A percentile compares a stretch with the other conserved stretches of the same genome.
phyloP scores from a whole-genome alignment of 1,140 invertebrate genomes.

The Hyphantria cunea region DNA sequence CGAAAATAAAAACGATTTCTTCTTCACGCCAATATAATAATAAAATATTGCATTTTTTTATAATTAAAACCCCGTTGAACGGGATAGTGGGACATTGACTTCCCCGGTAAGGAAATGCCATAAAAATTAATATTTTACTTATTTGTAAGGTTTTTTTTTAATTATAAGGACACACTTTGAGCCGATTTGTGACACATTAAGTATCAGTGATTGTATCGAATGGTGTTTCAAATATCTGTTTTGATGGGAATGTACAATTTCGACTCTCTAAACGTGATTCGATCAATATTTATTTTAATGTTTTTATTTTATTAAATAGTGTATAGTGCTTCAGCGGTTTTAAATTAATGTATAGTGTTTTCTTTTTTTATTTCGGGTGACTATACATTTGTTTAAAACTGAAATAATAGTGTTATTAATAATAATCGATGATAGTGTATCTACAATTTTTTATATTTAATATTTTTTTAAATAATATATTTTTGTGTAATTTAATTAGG shows the following conservation, averaged over 20 bases:
- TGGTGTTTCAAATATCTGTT: neutral
- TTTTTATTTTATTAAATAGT: neutral
- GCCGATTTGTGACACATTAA: slow-evolving; percentile 7
- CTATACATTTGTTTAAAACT: neutral
- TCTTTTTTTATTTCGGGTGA: neutral
- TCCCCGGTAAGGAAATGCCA: slow-evolving; percentile 17
- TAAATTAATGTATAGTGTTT: neutral
- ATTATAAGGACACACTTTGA: slow-evolving; percentile 20
- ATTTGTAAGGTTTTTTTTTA: slow-evolving; percentile 17
- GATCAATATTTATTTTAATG: too few relatives aligned
- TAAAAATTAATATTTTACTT: slow-evolving; percentile 13
- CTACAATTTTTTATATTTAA: too few relatives aligned
- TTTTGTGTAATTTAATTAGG: too few relatives aligned
- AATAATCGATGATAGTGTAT: too few relatives aligned
- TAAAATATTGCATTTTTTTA: slow-evolving; percentile 22
- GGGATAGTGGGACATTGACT: slow-evolving; percentile 29
- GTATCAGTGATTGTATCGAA: slow-evolving; percentile 18
- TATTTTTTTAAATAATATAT: too few relatives aligned
- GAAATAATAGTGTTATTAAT: too few relatives aligned
- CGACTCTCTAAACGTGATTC: too few relatives aligned
- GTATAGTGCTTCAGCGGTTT: neutral
- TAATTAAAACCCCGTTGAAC: slow-evolving; percentile 26
- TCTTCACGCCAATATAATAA: too few relatives aligned
- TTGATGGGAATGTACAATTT: too few relatives aligned
- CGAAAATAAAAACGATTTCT: too few relatives aligned